Conservation (phyloP, 2,113 vertebrate genomes). For the Hyla sarda region DNA sequence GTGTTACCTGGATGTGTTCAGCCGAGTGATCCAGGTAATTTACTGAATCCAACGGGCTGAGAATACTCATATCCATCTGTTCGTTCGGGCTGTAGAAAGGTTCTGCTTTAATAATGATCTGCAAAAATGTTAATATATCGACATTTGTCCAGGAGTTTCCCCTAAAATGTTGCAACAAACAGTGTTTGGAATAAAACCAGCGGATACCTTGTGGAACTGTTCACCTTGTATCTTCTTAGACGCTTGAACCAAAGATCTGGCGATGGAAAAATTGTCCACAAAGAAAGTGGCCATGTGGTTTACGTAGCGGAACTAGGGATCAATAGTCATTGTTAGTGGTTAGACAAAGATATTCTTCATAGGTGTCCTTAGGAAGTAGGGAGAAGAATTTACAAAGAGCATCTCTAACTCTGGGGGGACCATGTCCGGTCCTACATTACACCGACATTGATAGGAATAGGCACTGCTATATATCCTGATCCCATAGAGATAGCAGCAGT, state of each 20-base stretch:
- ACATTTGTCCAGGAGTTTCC: no score
- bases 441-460: no score
- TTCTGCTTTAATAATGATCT: slow-evolving; percentile 23
- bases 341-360: no score
- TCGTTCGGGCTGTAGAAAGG: background rate
- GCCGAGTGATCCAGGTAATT: background rate
- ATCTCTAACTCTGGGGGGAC: no score
- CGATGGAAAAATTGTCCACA: slow-evolving; percentile 29
- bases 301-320: slow-evolving; percentile 27
- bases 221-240: slow-evolving; percentile 33
- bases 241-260: background rate
- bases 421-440: no score
- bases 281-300: slow-evolving; percentile 23
- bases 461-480: no score
- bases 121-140: background rate
- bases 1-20: slow-evolving; percentile 7
- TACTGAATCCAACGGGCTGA: background rate
- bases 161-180: background rate
- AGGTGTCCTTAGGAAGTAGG: no score
- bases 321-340: background rate
- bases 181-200: background rate
- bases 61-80: background rate
- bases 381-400: no score
- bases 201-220: slow-evolving; percentile 24
- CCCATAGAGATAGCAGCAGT: no score